Percentiles rank a stretch among this genome's conserved stretches.
Evolutionary conservation across 2,888 invertebrate genomes (phyloP).

Genomic region (Acholoe squamosa): DNA sequence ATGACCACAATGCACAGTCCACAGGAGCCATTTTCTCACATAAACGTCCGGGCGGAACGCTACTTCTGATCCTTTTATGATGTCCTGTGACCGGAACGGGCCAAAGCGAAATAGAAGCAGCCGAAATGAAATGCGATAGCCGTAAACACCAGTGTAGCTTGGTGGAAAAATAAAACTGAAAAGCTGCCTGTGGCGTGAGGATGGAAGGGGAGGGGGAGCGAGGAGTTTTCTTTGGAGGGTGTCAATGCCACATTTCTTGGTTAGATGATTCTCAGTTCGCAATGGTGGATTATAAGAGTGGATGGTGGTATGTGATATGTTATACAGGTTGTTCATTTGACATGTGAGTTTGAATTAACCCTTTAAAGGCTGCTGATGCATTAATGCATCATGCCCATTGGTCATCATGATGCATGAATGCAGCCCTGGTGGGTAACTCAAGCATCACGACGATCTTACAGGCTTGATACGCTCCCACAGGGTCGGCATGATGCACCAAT

Average conservation of each 20-base stretch:
- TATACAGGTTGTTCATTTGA: background rate
- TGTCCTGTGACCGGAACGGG: slow-evolving; percentile 38
- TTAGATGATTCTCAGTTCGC: background rate
- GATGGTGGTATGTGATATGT: background rate
- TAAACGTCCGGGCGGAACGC: background rate
- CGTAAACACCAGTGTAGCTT: background rate
- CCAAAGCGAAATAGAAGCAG: background rate
- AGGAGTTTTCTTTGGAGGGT: background rate
- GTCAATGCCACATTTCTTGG: background rate
- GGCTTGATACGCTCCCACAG: no score
- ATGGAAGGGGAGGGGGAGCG: no score
- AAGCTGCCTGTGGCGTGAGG: no score
- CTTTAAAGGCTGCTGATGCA: no score
- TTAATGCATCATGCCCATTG: no score
- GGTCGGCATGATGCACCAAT: no score
- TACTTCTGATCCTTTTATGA: slow-evolving; percentile 34
- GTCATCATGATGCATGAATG: no score
- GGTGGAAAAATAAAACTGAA: background rate
- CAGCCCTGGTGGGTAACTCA: no score
- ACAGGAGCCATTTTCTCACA: slow-evolving; percentile 8
- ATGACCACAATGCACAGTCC: background rate
- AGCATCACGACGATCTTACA: no score
- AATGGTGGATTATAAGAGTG: no score
- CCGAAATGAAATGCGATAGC: slow-evolving; percentile 54
- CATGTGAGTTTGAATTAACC: background rate